Base-by-base conservation (phyloP, 2,113 vertebrate genomes). In the Glaucomys volans region DNA sequence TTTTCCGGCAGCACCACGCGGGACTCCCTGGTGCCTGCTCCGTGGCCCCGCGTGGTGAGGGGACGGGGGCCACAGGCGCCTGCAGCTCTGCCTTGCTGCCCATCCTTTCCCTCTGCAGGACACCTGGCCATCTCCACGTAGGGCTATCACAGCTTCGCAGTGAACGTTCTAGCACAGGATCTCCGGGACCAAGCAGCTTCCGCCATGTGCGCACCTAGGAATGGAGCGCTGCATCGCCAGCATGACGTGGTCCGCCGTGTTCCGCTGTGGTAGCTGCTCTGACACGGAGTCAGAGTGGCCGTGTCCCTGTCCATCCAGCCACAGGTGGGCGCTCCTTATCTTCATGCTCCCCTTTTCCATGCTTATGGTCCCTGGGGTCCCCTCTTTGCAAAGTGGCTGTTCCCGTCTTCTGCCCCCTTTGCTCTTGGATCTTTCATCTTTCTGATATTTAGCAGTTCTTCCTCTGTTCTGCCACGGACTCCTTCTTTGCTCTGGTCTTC, bases 41-140 rank as follows among this genome's bases (percentile, higher is more conserved):
- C 79, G 18, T 72, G 9, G 2, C 30, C 5, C 20, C 0, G 2
- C 10, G 2, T 2, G 8, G 2, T n/a, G 88, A 3, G 28, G 35
- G 71, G 18, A 24, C 17, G 35, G 5, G 42, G 47, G 75, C 75
- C 75, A 17, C 44, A 2, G 47, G 18, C 9, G 30, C 76, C 32
- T 2, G 47, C 47, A n/a, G 76, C 47, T n/a, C 4, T 22, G 11
- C 30, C 3, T n/a, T 5, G 32, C 47, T 52, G 8, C 35, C 52
- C 52, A 26, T 57, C 26, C 37, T 62, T 16, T 30, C 24, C 79
- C 40, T 79, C 14, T 10, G 40, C 22, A 0, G 12, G 79, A 28
- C n/a, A 13, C 26, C 37, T 28, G 52, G 79, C 35, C 79, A 37
- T 26, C 37, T 54, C 77, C 76, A 26, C 79, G 8, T 22, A 14